Conservation (phyloP, 2,113 vertebrate species). For the Pygoscelis antarcticus region DNA sequence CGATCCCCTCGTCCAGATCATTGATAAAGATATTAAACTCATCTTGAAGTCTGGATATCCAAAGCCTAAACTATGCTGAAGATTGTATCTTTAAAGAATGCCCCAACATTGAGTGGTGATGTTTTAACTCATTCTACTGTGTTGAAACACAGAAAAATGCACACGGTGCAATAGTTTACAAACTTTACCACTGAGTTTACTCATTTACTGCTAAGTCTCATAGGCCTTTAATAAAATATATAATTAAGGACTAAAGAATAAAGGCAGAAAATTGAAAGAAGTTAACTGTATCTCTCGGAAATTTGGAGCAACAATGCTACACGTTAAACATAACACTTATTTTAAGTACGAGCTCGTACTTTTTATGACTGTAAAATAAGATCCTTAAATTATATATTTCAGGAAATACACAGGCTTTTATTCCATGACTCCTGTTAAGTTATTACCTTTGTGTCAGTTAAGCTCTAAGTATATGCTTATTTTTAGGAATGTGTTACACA, state of each 20-base stretch:
- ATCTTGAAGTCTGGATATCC: not conserved
- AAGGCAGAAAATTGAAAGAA: not conserved
- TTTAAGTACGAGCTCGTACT: conserved; percentile 31
- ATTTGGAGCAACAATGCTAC: not conserved
- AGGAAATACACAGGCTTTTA: conserved; percentile 22
- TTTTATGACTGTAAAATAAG: not conserved
- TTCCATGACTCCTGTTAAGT: not conserved
- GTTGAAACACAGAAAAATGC: not conserved
- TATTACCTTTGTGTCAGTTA: not conserved
- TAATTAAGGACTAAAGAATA: not conserved
- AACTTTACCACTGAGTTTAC: not conserved
- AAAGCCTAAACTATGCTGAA: not conserved
- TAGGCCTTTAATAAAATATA: not conserved
- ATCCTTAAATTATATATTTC: conserved; percentile 10
- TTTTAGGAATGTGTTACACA: conserved; percentile 14
- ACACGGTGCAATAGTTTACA: not conserved
- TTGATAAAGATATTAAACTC: not conserved
- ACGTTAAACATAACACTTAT: not conserved
- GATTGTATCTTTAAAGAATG: not conserved
- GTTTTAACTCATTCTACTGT: not conserved
- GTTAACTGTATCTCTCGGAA: not conserved
- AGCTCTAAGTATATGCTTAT: conserved; percentile 15
- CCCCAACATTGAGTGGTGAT: not conserved
- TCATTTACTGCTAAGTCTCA: not conserved
- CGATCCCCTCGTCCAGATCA: too few relatives aligned